Evolutionary conservation across 1,140 invertebrate species (phyloP), one percentile per base, ranked within the genome.

Genomic region (Eumaeus atala): DNA sequence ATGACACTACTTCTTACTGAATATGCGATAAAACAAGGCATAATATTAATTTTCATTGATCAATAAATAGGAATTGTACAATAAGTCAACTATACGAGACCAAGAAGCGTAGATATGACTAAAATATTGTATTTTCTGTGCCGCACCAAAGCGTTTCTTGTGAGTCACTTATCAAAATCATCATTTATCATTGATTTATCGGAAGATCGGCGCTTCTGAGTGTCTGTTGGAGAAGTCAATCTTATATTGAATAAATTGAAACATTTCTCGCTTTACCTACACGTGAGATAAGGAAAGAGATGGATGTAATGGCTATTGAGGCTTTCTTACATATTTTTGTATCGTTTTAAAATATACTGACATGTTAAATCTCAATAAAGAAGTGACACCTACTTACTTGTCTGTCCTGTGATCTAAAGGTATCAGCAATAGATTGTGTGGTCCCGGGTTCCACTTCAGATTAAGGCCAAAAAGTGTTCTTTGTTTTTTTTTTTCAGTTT

Each of bases 151-250:
- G 57, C 60, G 57, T 62, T 62, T 64, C 61, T 66, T 67, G 36
- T 71, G 66, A 69, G 58, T 73, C 70, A 65, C 66, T 70, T 69
- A 72, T 67, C 66, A 58, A 58, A 61, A 59, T 66, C 58, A 74
- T 74, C 69, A 79, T 77, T 77, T 72, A 77, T 80, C 77, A 80
- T 68, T 66, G 71, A 77, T 72, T 62, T 80, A 80, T 79, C 74
- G 66, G 54, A 51, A 61, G 66, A 71, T 74, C 65, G 64, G 70
- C 66, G 69, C 65, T 68, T 70, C 73, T 67, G 64, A 61, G 60
- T 66, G 57, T 60, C 54, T 40, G 55, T 56, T 59, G 64, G 66
- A 69, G 61, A 60, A 73, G 68, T 74, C 72, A 74, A 77, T 77
- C 70, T 66, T 54, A 59, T 56, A 56, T 62, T 40, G 67, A 64